Percentiles rank a stretch among this genome's conserved stretches.
Conservation (phyloP, 2,888 invertebrate genomes). For the Geophilus truncorum region DNA sequence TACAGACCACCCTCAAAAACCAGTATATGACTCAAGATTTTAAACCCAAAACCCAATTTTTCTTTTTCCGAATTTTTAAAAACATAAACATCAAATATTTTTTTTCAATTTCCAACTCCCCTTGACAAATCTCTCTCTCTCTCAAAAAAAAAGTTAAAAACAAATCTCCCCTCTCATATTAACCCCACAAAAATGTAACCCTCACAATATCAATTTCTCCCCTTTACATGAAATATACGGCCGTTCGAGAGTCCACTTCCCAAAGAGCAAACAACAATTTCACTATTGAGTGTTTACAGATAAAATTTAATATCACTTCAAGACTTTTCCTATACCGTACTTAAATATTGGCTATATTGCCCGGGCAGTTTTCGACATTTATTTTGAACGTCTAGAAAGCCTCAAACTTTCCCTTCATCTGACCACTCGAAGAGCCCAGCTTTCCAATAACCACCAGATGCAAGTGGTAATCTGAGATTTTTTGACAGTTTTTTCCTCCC, state of each 20-base stretch:
- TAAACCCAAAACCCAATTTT: no score
- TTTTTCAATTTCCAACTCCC: no score
- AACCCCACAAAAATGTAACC: no score
- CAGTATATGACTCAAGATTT: no score
- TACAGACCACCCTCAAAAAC: no score
- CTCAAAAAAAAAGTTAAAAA: no score
- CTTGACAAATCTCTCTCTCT: no score
- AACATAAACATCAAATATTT: no score
- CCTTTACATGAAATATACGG: no score
- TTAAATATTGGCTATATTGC: neutral
- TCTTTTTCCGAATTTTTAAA: no score
- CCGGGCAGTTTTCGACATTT: neutral
- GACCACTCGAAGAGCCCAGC: neutral
- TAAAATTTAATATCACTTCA: neutral
- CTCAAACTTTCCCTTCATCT: neutral
- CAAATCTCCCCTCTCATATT: no score
- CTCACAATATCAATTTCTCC: no score
- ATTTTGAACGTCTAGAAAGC: neutral
- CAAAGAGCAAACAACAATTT: neutral
- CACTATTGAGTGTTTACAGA: neutral
- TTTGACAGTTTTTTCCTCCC: neutral
- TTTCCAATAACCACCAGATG: slow-evolving; percentile 16
- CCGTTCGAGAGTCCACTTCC: neutral
- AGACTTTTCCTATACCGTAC: neutral
- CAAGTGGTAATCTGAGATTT: slow-evolving; percentile 6